Base-by-base conservation (phyloP, 2,888 invertebrate genomes). In the Sinelater perroti region DNA sequence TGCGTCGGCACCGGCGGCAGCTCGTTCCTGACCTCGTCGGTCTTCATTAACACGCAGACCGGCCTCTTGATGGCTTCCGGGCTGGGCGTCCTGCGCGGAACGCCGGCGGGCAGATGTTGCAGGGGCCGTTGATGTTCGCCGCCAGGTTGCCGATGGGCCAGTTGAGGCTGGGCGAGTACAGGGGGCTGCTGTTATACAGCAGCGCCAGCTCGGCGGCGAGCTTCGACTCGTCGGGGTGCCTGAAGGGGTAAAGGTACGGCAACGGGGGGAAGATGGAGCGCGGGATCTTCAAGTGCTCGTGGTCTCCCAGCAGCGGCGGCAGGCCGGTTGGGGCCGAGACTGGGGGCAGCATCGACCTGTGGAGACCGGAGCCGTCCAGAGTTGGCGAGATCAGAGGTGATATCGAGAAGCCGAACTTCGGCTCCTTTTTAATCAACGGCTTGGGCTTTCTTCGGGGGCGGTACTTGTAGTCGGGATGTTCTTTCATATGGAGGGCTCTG, bases 401-500 rank as follows among this genome's bases (percentile, higher is more conserved):
- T 70, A 89, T 83, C 2, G 86, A 84, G 75, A 87, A 89, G 3
- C 87, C 86, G 72, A 87, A 89, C 72, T 89, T 89, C 16, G 87
- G 86, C 68, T 90, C 90, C 68, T 90, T 90, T 76, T 93, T 93
- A 63, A 91, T 84, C 8, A 92, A 81, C 0, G 92, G 89, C 76
- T 93, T 93, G 2, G 93, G 93, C 78, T 94, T 93, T 71, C 93
- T 82, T 50, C 93, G 83, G 7, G 93, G 93, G 35, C 93, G 85
- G 81, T 93, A 94, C 79, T 94, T 94, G 83, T 94, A 94, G 80
- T 94, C 93, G 3, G 93, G 94, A 72, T 93, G 93, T 75, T 94
- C 93, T 79, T 93, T 93, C 93, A 94, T 94, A 83, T 94, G 93
- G 7, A 94, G 83, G 26, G 93, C 93, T 77, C 93, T 94, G 85